These are phyloP conservation scores for Ephialtes manifestator DNA, from an alignment of 2,888 invertebrate species.

Conservation along the genomic window DNA sequence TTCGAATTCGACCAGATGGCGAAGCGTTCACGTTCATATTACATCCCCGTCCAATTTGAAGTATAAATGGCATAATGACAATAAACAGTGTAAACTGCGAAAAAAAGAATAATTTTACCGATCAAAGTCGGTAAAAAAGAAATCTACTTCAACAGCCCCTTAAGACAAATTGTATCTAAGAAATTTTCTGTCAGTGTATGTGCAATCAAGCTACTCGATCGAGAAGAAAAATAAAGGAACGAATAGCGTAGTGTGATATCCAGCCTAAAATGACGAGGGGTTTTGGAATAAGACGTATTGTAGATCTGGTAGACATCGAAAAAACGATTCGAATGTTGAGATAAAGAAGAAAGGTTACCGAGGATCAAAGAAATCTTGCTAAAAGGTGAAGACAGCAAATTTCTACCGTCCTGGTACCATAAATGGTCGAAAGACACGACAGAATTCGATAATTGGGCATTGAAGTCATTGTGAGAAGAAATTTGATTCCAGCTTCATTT, in stretches of 20 bases:
- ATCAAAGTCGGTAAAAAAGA: too few relatives aligned
- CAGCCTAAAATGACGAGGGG: conserved; percentile 2
- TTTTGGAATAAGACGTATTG: not conserved
- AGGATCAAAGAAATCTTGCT: not conserved
- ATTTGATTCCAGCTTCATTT: not conserved
- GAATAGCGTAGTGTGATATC: conserved; percentile 18
- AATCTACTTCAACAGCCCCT: too few relatives aligned
- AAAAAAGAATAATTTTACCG: too few relatives aligned
- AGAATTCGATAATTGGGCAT: not conserved
- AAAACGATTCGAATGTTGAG: not conserved
- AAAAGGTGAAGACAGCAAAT: not conserved
- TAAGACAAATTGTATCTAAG: too few relatives aligned
- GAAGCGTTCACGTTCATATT: too few relatives aligned
- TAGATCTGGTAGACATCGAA: conserved; percentile 33
- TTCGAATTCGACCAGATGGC: too few relatives aligned
- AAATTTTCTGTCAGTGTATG: too few relatives aligned
- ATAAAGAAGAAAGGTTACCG: not conserved
- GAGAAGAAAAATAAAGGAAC: conserved; percentile 11
- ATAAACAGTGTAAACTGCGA: too few relatives aligned
- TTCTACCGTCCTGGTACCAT: not conserved
- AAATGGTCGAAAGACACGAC: not conserved
- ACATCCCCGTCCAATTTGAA: too few relatives aligned
- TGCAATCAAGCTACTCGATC: too few relatives aligned
- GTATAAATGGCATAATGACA: too few relatives aligned
- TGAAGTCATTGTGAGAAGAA: not conserved